Base-by-base conservation (phyloP, 1,140 invertebrate species). In the Bombus balteatus region DNA sequence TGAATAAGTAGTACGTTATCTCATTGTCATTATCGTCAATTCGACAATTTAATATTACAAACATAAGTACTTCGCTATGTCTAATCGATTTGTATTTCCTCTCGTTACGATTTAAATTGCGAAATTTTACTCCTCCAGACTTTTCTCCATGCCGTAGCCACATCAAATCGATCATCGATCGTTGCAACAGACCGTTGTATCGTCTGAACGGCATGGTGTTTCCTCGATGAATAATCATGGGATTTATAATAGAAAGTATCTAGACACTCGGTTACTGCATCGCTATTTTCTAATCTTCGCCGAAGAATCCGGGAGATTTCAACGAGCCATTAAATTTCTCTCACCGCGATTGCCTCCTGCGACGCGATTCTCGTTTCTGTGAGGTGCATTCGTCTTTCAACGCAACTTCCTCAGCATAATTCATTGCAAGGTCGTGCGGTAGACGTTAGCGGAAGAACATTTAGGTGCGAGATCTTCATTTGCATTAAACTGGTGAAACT, bases 311-410 rank as follows among this genome's bases (percentile, higher is more conserved):
- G 65, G 53, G 34, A 82, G 86, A 91, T 90, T 81, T 91, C 86
- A 70, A 82, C 65, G 81, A 87, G 74, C 87, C 83, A 93, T 93
- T 93, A 93, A 93, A 92, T 93, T 93, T 93, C 91, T 93, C 92
- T 90, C 81, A 62, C 65, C 59, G 66, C 70, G 77, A 82, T 82
- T 77, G 62, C 74, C 73, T 73, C 39, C 68, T 13, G 28, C 41
- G 74, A 87, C 84, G 80, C 57, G 65, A 39, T 57, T 47, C 43
- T 66, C 87, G 62, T 32, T 43, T 81, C 66, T 59, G 2, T 3
- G 25, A 34, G 18, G 25, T 25, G 72, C 41, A 74, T 68, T 53
- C 43, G 32, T 74, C 43, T 43, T 37, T 39, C 41, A 13, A 32
- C 12, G 12, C 6, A 34, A 15, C 41, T 47, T 75, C 43, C 43